A percentile compares a stretch with the other conserved stretches of the same genome.
These are phyloP conservation scores for Micromesistius poutassou DNA, from an alignment of 2,797 vertebrate genomes.

Conservation along the genomic window DNA sequence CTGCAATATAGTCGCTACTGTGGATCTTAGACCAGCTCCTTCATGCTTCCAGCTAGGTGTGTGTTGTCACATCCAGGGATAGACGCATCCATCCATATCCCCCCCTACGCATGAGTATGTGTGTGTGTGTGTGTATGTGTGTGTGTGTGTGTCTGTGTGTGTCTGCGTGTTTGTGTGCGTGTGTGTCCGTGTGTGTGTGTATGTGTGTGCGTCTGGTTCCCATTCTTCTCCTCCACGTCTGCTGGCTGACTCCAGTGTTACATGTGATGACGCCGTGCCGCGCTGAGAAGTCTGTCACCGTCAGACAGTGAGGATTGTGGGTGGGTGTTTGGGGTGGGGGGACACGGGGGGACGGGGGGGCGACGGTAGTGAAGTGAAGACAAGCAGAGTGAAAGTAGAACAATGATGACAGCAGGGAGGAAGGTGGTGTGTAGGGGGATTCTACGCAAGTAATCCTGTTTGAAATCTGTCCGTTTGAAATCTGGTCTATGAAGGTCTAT, in stretches of 20 bases:
- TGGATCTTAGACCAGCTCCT: background rate
- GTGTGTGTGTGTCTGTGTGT: background rate
- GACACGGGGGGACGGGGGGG: no score
- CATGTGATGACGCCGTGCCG: conserved; percentile 33
- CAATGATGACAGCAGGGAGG: background rate
- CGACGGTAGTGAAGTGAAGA: background rate
- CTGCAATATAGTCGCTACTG: background rate
- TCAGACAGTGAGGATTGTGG: conserved; percentile 1
- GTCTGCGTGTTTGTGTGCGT: background rate
- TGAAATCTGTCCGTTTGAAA: conserved; percentile 26
- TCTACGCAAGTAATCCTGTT: conserved; percentile 43
- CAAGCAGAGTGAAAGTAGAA: background rate
- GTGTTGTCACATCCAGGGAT: background rate
- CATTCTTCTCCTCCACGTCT: conserved; percentile 17
- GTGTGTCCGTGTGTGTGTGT: background rate
- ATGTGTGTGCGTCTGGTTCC: background rate
- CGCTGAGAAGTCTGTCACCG: conserved; percentile 46
- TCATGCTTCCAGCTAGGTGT: background rate
- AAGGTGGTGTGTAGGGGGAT: background rate
- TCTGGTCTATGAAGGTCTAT: conserved; percentile 34
- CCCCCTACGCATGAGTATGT: background rate
- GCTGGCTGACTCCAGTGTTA: conserved; percentile 26
- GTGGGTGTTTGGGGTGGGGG: background rate
- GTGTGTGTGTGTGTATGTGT: background rate
- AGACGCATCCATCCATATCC: background rate